Evolutionary conservation across 2,797 vertebrate species (phyloP).

Genomic region (Numenius phaeopus): DNA sequence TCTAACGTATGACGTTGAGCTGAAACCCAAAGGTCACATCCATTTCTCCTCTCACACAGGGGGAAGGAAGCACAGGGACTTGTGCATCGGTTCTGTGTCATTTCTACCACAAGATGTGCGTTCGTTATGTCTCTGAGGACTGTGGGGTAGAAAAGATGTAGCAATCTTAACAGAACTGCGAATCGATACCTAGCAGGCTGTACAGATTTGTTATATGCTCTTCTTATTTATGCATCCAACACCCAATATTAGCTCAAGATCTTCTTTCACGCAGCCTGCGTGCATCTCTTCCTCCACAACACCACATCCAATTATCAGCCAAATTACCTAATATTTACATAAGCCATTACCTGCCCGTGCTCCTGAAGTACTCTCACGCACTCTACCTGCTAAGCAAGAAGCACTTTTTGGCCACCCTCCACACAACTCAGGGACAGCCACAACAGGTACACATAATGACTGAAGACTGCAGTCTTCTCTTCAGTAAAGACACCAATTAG

Average conservation of each 20-base stretch:
- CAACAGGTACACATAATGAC: background rate
- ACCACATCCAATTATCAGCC: background rate
- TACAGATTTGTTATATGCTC: background rate
- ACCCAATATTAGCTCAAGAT: background rate
- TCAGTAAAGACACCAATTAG: background rate
- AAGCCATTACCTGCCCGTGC: background rate
- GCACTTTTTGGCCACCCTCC: background rate
- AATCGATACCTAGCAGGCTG: too few species aligned
- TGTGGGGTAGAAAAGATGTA: background rate
- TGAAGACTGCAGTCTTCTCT: background rate
- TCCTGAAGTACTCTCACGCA: background rate
- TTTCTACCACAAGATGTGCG: fast-evolving
- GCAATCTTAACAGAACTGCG: background rate
- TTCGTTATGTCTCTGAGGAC: background rate
- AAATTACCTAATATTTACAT: background rate
- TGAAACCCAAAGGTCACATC: background rate
- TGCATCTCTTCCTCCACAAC: background rate
- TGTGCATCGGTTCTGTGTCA: background rate
- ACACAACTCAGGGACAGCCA: background rate
- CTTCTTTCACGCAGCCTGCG: background rate
- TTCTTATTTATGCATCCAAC: background rate
- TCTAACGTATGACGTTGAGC: background rate
- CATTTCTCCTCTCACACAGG: background rate
- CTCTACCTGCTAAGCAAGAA: background rate
- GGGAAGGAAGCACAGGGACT: background rate